Conservation (phyloP, 2,797 vertebrate genomes). For the Potorous gilbertii region DNA sequence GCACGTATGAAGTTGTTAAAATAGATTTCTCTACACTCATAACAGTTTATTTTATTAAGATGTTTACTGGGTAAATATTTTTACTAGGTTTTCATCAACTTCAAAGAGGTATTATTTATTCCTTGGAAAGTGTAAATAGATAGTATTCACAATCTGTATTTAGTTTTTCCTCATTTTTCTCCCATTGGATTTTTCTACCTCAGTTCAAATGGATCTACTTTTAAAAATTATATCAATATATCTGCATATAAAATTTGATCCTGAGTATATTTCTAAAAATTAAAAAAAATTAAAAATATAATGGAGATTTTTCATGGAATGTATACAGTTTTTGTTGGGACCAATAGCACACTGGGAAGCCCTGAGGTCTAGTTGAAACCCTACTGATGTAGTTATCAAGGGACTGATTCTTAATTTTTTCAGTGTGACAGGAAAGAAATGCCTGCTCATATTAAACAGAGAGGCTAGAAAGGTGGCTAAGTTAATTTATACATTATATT, state of each 20-base stretch:
- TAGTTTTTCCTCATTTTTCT: not conserved
- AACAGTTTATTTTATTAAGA: conserved; percentile 68
- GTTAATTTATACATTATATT: not conserved
- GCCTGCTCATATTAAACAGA: too few species aligned
- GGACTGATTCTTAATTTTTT: not conserved
- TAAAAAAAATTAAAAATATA: not conserved
- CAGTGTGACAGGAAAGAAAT: not conserved
- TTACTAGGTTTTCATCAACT: conserved; percentile 65
- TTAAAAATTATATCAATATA: not conserved
- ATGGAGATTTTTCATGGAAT: not conserved
- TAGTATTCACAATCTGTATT: conserved; percentile 1
- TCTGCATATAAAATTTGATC: not conserved
- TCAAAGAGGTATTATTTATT: conserved; percentile 62
- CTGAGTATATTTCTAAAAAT: not conserved
- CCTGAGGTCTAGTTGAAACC: conserved; percentile 17
- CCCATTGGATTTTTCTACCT: not conserved
- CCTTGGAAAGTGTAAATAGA: conserved; percentile 45
- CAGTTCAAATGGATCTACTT: not conserved
- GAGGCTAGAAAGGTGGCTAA: not conserved
- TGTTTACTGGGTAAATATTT: conserved; percentile 79
- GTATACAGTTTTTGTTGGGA: not conserved
- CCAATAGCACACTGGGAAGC: not conserved
- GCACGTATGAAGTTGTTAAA: conserved; percentile 68
- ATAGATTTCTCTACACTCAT: conserved; percentile 54
- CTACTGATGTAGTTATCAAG: not conserved